A percentile compares a stretch with the other conserved stretches of the same genome.
phyloP scores from a whole-genome alignment of 2,797 vertebrate species.

The Hozukius guyotensis region DNA sequence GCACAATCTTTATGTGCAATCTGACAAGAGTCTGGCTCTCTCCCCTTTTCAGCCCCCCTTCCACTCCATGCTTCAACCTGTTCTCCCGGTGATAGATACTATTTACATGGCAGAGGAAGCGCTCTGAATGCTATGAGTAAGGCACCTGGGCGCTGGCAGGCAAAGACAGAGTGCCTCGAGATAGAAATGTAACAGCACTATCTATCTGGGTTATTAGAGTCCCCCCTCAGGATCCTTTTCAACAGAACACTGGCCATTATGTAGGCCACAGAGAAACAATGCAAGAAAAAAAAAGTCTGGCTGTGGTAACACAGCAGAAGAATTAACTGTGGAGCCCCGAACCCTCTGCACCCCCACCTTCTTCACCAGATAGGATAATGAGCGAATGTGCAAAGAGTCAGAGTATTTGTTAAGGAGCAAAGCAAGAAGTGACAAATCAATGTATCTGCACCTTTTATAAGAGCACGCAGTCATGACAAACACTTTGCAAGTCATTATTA shows the following conservation, averaged over 20 bases:
- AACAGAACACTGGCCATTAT: constrained; percentile 84
- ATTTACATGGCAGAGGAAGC: constrained; percentile 86
- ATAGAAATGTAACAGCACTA: constrained; percentile 87
- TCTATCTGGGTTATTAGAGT: constrained; percentile 89
- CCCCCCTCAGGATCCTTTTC: constrained; percentile 83
- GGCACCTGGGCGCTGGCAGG: constrained; percentile 84
- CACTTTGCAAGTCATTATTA: constrained; percentile 21
- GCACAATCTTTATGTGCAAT: constrained; percentile 46
- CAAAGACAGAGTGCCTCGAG: constrained; percentile 85
- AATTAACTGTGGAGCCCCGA: constrained; percentile 72
- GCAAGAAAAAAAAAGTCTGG: constrained; percentile 53
- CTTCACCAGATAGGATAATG: constrained; percentile 62
- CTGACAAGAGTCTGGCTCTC: constrained; percentile 39
- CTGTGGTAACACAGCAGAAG: constrained; percentile 52
- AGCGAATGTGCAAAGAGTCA: constrained; percentile 42
- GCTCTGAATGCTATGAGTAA: constrained; percentile 83
- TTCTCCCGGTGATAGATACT: constrained; percentile 83
- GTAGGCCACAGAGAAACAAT: constrained; percentile 86
- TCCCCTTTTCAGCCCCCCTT: constrained; percentile 5
- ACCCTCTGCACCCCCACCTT: constrained; percentile 21
- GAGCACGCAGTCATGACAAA: constrained; percentile 14
- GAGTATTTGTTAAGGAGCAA: constrained; percentile 42
- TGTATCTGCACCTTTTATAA: constrained; percentile 28
- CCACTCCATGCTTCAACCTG: constrained; percentile 42
- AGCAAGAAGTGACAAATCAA: constrained; percentile 46